These are phyloP conservation scores for Excalfactoria chinensis DNA, from an alignment of 2,113 vertebrate genomes.

Conservation along the genomic window DNA sequence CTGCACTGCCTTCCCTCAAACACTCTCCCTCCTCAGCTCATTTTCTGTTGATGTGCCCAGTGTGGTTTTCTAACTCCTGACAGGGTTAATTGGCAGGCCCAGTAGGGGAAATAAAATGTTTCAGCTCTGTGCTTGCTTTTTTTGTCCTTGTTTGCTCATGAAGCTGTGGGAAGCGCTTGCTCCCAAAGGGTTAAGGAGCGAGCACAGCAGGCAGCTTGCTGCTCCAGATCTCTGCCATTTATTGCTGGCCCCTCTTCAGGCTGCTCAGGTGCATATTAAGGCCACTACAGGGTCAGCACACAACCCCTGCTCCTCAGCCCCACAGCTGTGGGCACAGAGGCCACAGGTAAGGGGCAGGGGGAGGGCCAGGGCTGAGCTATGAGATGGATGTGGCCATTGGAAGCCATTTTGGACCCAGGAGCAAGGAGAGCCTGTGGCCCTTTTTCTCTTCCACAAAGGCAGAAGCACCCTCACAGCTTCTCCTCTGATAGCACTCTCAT, in stretches of 20 bases:
- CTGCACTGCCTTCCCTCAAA: slow-evolving; percentile 9
- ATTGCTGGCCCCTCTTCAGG: not conserved
- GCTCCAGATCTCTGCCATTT: slow-evolving; percentile 22
- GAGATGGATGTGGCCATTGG: not conserved
- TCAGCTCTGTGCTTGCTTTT: slow-evolving; percentile 8
- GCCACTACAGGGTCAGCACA: not conserved
- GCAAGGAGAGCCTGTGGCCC: not conserved
- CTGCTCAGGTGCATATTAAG: not conserved
- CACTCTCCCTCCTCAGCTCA: not conserved
- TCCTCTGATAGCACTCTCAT: not conserved
- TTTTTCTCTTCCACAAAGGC: not conserved
- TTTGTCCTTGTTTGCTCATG: slow-evolving; percentile 34
- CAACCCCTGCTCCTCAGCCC: not conserved
- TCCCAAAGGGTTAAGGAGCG: slow-evolving; percentile 46
- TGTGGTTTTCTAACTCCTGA: slow-evolving; percentile 43
- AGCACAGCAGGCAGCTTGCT: slow-evolving; percentile 40
- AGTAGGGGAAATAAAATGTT: slow-evolving; percentile 53
- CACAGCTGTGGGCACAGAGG: rapidly evolving
- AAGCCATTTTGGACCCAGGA: not conserved
- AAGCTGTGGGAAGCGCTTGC: not conserved
- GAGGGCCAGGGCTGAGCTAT: rapidly evolving
- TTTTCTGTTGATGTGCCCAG: slow-evolving; percentile 25
- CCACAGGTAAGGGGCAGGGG: not conserved
- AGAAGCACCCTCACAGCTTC: not conserved
- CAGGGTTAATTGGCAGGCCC: slow-evolving; percentile 67